Evolutionary conservation across 2,797 vertebrate species (phyloP), one percentile per base, ranked within the genome.

Genomic region (Mus caroli): DNA sequence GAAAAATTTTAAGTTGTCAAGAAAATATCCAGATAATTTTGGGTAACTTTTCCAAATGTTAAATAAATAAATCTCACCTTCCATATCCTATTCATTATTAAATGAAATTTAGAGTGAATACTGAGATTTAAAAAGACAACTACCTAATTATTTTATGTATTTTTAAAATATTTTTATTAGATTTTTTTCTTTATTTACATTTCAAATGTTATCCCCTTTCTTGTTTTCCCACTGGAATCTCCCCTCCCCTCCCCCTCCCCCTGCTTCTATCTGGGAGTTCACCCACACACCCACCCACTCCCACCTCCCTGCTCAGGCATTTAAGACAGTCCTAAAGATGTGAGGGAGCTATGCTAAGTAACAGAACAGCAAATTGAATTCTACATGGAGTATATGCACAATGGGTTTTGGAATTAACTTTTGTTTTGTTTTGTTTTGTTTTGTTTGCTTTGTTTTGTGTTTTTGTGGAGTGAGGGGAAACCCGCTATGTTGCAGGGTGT

Each of bases 61-160:
- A 28, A 95, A 92, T 50, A 60, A 90, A n/a, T 67, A 56, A 75
- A 58, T 92, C 14, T 14, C 24, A 80, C 37, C 82, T 78, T 26
- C n/a, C 43, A 67, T 43, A 69, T 62, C 60, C 11, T 82, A 0
- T 88, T 76, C 1, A 34, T 31, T 88, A 71, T 6, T 93, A 88
- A 46, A 85, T 82, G 4, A 40, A 88, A 77, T 24, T 76, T 67
- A 88, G 43, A 78, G 52, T 91, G 76, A 52, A 52, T 37, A 34
- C 15, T 28, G 80, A 86, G 37, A 56, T 40, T 54, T n/a, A 77
- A 93, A 94, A 76, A 37, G 7, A 56, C 50, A 88, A 54, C 34
- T 56, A 50, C 5, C 22, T 83, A 69, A 90, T 77, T 94, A 89
- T 43, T 40, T 69, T 90, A 56, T 54, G 1, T 88, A 60, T 19